phyloP scores from a whole-genome alignment of 2,113 vertebrate genomes.

The Megaceryle torquata region DNA sequence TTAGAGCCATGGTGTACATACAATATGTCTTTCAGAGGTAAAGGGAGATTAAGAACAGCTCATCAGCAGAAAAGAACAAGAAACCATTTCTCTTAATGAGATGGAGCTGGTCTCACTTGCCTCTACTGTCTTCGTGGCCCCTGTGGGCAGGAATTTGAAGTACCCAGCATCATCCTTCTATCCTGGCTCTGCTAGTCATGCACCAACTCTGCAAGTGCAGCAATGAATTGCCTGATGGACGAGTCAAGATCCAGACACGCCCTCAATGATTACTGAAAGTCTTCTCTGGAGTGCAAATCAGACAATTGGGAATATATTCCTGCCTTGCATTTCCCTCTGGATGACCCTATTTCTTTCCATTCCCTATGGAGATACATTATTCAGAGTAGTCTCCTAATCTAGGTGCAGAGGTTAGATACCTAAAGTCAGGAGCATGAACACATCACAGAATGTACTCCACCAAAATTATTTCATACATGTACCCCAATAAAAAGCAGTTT shows the following conservation, averaged over 20 bases:
- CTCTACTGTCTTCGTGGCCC: not conserved
- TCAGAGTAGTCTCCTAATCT: not conserved
- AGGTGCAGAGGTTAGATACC: accelerated
- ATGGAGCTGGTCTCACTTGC: not conserved
- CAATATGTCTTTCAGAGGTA: not conserved
- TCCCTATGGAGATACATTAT: not conserved
- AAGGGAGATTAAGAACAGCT: not conserved
- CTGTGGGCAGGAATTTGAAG: not conserved
- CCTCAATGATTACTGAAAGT: not conserved
- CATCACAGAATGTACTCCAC: not conserved
- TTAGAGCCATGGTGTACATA: not conserved
- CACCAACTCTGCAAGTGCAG: not conserved
- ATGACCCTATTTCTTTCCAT: not conserved
- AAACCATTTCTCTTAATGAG: not conserved
- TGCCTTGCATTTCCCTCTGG: not conserved
- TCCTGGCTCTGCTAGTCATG: not conserved
- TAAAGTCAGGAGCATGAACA: not conserved
- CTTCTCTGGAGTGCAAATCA: not conserved
- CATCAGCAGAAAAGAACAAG: not conserved
- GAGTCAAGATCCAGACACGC: not conserved
- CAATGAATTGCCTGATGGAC: not conserved
- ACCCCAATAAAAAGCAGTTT: not conserved
- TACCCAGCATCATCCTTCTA: accelerated
- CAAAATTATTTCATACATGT: not conserved
- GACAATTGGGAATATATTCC: not conserved